Percentiles rank a stretch among this genome's conserved stretches.
These are phyloP conservation scores for Corydoras maculifer DNA, from an alignment of 2,113 vertebrate genomes.

Conservation along the genomic window DNA sequence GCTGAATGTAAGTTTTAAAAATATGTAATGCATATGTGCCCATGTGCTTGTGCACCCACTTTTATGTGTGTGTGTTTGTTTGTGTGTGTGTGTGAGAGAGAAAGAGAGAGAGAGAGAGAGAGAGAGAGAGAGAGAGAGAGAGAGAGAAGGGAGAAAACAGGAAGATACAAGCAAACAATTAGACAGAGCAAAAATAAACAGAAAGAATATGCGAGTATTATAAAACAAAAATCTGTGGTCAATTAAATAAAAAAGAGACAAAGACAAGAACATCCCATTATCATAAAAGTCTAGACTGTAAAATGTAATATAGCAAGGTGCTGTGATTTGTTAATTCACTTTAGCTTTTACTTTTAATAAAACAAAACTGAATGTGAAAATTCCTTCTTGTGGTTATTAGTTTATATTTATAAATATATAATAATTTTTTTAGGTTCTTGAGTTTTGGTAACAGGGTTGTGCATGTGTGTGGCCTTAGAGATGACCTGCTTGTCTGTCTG, in stretches of 20 bases:
- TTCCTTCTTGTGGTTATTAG: not conserved
- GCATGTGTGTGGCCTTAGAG: slow-evolving; percentile 8
- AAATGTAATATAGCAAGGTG: no score
- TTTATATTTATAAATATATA: slow-evolving; percentile 23
- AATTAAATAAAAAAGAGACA: no score
- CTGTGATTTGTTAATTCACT: no score
- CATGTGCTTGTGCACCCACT: slow-evolving; percentile 11
- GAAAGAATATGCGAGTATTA: no score
- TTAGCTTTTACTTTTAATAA: no score
- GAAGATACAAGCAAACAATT: not conserved
- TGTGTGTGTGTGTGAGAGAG: not conserved
- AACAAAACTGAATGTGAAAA: not conserved
- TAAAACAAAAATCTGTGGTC: no score
- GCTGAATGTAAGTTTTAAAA: slow-evolving; percentile 46
- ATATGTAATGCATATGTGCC: slow-evolving; percentile 18
- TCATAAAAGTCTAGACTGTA: no score
- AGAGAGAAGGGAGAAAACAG: not conserved
- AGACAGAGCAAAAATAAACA: no score
- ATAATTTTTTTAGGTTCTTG: slow-evolving; percentile 32
- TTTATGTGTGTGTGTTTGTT: slow-evolving; percentile 12
- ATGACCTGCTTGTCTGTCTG: slow-evolving; percentile 21
- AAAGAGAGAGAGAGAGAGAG: not conserved
- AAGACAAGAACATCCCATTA: no score
- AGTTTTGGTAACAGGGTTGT: not conserved
- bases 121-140: no score